Percentiles rank a stretch among this genome's conserved stretches.
These are phyloP conservation scores for Eulithis testata DNA, from an alignment of 2,888 invertebrate species.

Conservation along the genomic window DNA sequence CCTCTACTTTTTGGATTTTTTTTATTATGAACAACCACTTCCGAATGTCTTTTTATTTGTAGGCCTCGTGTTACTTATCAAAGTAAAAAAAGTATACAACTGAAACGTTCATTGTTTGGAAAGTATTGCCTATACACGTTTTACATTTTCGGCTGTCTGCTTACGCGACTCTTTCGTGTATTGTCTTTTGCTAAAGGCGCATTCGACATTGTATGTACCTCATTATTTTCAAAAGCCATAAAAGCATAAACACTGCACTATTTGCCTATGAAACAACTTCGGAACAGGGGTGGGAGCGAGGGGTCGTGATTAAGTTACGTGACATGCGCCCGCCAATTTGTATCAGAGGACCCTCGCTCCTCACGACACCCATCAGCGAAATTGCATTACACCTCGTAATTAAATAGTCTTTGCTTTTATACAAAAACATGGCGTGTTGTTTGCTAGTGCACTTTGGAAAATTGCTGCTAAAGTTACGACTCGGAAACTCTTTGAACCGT, in stretches of 20 bases:
- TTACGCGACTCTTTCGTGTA: too few relatives aligned
- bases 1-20: too few relatives aligned
- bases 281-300: conserved; percentile 47
- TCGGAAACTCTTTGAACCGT: background rate
- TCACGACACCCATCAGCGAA: conserved; percentile 59
- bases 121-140: too few relatives aligned
- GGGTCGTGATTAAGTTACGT: conserved; percentile 80
- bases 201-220: background rate
- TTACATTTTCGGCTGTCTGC: too few relatives aligned
- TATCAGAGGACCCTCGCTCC: conserved; percentile 55
- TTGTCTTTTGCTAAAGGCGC: too few relatives aligned
- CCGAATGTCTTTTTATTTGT: too few relatives aligned
- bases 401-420: conserved; percentile 69
- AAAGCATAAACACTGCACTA: conserved; percentile 38
- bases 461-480: background rate
- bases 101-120: too few relatives aligned
- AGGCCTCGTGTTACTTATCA: too few relatives aligned
- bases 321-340: conserved; percentile 81
- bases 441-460: conserved; percentile 36
- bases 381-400: conserved; percentile 73
- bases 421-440: conserved; percentile 60
- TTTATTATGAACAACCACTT: too few relatives aligned
- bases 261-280: conserved; percentile 50
- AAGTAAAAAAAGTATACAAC: too few relatives aligned
- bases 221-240: conserved; percentile 26